Conservation (phyloP, 2,797 vertebrate genomes). For the Gadopsis marmoratus region DNA sequence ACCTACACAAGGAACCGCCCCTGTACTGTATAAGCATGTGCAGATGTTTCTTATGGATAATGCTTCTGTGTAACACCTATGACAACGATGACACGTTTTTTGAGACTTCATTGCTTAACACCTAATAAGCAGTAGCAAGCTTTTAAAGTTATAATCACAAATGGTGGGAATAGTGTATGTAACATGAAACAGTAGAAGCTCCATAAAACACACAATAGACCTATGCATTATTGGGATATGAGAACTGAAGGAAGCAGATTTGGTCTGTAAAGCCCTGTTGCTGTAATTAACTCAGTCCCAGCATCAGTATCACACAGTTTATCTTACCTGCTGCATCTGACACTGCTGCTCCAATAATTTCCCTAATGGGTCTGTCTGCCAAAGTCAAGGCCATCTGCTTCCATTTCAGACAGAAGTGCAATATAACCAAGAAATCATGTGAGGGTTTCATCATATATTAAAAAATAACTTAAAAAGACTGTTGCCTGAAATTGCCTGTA, state of each 20-base stretch:
- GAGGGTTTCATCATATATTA: not conserved
- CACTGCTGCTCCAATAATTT: constrained; percentile 81
- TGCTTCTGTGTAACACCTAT: not conserved
- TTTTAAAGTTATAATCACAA: not conserved
- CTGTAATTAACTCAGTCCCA: constrained; percentile 15
- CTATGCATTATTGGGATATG: constrained; percentile 7
- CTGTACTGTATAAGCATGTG: constrained; percentile 35
- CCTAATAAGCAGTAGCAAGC: not conserved
- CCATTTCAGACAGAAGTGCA: not conserved
- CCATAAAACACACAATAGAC: not conserved
- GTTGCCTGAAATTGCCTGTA: not conserved
- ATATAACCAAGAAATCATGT: not conserved
- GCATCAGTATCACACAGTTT: constrained; percentile 27
- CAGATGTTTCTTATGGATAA: constrained; percentile 46
- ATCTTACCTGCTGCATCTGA: constrained; percentile 84
- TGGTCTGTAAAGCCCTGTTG: not conserved
- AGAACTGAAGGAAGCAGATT: not conserved
- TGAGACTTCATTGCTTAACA: not conserved
- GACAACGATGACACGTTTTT: not conserved
- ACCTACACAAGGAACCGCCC: constrained; percentile 40
- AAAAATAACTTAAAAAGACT: constrained; percentile 7
- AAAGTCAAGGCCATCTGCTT: constrained; percentile 71
- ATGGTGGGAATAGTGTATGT: not conserved
- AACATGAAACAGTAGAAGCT: not conserved
- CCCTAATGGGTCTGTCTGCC: constrained; percentile 78